These are phyloP conservation scores for Aphrophora alni DNA, from an alignment of 2,888 invertebrate genomes.

Conservation along the genomic window DNA sequence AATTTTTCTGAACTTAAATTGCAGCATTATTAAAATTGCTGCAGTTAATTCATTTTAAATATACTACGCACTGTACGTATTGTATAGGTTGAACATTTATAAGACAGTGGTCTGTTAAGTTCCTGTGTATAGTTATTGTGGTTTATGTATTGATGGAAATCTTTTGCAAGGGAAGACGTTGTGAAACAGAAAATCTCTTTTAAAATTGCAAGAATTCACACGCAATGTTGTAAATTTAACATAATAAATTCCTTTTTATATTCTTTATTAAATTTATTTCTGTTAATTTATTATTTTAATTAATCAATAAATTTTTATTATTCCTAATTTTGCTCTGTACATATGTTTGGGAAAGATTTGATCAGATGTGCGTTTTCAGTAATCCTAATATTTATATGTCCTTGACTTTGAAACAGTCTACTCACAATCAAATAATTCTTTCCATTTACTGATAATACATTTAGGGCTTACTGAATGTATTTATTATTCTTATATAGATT, in stretches of 20 bases:
- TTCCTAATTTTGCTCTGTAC: background rate
- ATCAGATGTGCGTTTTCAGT: background rate
- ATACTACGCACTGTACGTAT: background rate
- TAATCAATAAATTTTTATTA: background rate
- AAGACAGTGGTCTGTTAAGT: background rate
- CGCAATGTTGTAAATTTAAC: background rate
- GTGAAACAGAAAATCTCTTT: background rate
- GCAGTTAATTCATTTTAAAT: background rate
- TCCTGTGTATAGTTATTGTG: background rate
- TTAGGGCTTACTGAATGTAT: background rate
- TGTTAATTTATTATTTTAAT: background rate
- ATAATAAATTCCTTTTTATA: background rate
- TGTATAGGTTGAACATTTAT: background rate
- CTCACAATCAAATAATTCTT: background rate
- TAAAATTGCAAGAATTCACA: too few relatives aligned
- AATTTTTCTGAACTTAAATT: too few relatives aligned
- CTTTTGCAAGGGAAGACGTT: background rate
- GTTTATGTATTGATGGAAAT: background rate
- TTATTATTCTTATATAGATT: background rate
- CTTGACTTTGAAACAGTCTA: background rate
- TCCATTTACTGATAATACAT: background rate
- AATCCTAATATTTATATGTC: background rate
- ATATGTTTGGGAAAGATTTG: background rate
- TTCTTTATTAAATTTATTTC: background rate
- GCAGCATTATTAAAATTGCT: too few relatives aligned